These are phyloP conservation scores for Coluber constrictor DNA, from an alignment of 2,797 vertebrate genomes.

Conservation along the genomic window DNA sequence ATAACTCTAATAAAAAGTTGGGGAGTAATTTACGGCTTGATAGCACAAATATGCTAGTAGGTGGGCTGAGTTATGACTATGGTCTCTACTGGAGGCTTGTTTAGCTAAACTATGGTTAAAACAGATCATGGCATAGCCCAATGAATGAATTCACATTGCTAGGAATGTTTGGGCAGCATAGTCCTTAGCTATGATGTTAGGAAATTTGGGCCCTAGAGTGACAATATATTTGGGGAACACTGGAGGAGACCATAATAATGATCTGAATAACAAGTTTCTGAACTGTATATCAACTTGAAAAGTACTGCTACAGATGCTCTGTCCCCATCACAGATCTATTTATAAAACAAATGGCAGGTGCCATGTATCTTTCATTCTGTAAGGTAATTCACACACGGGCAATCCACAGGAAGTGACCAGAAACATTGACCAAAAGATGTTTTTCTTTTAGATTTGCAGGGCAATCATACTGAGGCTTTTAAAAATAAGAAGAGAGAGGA, in stretches of 20 bases:
- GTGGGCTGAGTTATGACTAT: neutral
- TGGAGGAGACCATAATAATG: neutral
- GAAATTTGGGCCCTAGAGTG: neutral
- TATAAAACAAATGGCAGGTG: neutral
- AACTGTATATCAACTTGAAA: neutral
- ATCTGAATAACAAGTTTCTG: neutral
- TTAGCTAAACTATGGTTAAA: neutral
- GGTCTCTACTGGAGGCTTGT: neutral
- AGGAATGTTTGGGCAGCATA: neutral
- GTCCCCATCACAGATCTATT: no score
- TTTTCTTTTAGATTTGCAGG: rapidly evolving
- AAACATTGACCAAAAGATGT: neutral
- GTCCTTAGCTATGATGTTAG: neutral
- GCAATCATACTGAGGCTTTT: neutral
- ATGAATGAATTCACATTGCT: neutral
- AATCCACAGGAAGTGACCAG: neutral
- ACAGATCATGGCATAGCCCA: neutral
- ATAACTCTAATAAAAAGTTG: neutral
- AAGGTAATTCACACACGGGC: no score
- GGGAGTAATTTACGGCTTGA: neutral
- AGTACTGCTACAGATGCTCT: neutral
- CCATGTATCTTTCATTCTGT: neutral
- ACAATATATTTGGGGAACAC: neutral
- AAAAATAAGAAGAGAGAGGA: rapidly evolving
- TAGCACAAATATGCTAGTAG: neutral